Evolutionary conservation across 2,113 vertebrate genomes (phyloP).

Genomic region (Rhynchomys soricoides): DNA sequence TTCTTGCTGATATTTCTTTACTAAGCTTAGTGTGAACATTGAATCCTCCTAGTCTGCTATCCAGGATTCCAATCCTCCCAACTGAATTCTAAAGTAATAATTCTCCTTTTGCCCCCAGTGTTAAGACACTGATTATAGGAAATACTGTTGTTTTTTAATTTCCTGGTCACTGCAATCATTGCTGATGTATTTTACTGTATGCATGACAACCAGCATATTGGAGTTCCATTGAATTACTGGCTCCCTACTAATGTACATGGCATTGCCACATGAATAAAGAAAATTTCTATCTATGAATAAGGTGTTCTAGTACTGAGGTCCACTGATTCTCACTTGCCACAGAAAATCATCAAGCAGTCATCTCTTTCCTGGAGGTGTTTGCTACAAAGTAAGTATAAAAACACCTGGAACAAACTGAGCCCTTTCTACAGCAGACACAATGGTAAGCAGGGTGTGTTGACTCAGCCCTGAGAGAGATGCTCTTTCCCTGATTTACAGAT

Average conservation of each 20-base stretch:
- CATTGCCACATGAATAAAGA: conserved; percentile 54
- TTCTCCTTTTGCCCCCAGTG: conserved; percentile 67
- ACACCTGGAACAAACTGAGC: neutral
- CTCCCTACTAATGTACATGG: neutral
- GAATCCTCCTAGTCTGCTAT: conserved; percentile 63
- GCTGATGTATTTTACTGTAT: conserved; percentile 70
- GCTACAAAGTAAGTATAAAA: neutral
- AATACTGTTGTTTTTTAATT: conserved; percentile 60
- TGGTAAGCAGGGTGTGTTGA: too few relatives aligned
- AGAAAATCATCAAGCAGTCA: neutral
- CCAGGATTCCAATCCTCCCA: conserved; percentile 78
- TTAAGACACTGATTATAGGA: conserved; percentile 68
- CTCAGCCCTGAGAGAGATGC: neutral
- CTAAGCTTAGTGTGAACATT: conserved; percentile 63
- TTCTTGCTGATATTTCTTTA: conserved; percentile 67
- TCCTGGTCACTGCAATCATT: conserved; percentile 72
- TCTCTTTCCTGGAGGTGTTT: neutral
- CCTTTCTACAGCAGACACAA: neutral
- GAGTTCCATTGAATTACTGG: conserved; percentile 45
- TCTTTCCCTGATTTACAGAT: conserved; percentile 11
- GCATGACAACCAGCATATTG: conserved; percentile 62
- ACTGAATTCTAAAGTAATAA: conserved; percentile 69
- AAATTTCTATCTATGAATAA: neutral
- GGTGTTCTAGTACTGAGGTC: conserved; percentile 44
- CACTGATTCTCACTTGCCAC: neutral